These are phyloP conservation scores for Lutra lutra DNA, from an alignment of 2,797 vertebrate genomes.

Conservation along the genomic window DNA sequence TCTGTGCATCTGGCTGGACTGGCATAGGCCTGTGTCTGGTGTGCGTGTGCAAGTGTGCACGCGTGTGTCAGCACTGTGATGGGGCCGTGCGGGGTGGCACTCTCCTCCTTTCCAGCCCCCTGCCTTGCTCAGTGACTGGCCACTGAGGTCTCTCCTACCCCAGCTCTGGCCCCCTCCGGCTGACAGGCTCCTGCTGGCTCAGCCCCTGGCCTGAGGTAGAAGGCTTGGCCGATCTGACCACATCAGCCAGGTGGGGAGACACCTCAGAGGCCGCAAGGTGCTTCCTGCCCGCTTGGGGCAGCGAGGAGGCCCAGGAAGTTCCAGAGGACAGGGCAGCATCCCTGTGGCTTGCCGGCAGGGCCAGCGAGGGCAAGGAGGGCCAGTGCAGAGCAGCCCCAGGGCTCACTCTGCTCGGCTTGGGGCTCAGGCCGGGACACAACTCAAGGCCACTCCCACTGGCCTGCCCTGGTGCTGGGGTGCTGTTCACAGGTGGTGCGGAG, in stretches of 20 bases:
- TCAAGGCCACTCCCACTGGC: too few species aligned
- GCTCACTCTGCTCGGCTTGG: background rate
- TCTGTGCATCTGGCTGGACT: too few species aligned
- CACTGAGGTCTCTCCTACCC: background rate
- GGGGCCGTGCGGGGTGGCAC: background rate
- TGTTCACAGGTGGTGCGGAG: constrained; percentile 10
- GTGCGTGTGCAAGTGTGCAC: accelerated
- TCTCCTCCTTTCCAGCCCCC: background rate
- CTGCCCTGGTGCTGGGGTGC: background rate
- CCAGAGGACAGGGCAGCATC: background rate
- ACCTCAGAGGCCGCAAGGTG: background rate
- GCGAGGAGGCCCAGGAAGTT: too few species aligned
- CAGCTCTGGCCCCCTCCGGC: background rate
- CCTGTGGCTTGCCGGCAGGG: background rate
- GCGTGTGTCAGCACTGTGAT: too few species aligned
- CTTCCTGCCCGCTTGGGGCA: background rate
- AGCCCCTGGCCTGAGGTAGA: background rate
- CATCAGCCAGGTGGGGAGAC: background rate
- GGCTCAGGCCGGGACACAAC: background rate
- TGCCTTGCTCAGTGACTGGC: background rate
- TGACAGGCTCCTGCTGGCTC: background rate
- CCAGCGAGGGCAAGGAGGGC: background rate
- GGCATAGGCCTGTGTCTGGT: background rate
- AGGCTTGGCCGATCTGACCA: background rate
- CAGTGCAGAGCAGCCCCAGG: too few species aligned